Evolutionary conservation across 2,113 vertebrate species (phyloP), one percentile per base, ranked within the genome.

Genomic region (Notiomystis cincta): DNA sequence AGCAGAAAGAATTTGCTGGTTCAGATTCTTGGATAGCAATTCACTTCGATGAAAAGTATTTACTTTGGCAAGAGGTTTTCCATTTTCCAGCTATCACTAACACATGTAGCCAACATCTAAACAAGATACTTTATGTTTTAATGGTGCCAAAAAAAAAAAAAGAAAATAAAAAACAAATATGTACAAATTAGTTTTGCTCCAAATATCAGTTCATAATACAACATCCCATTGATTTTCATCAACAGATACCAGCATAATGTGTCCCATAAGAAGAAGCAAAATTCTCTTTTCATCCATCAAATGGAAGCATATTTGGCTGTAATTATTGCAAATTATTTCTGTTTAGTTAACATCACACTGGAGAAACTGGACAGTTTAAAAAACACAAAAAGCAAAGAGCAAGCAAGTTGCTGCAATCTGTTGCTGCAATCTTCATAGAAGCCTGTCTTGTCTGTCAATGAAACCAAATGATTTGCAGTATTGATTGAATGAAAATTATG

Each of bases 1-100:
- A 93, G 75, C 57, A 88, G 50, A 91, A 87, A 89, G 50, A 51
- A 71, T 91, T 72, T 81, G 70, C 77, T 92, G 54, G 61, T 93
- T 75, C 92, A 90, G 89, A 89, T 83, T 94, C 90, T 76, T 80
- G 95, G 86, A 88, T 66, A 80, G 87, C 50, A 73, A 67, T 58
- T 73, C 71, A 82, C 48, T 96, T 91, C 10, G 37, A 91, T 77
- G 81, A 82, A 80, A 93, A 90, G 80, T 86, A 53, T 95, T 96
- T 93, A 85, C 33, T 27, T 96, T 95, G 92, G 94, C 72, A 91
- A 89, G 72, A 75, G 13, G 7, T 87, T 96, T 86, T 66, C 7
- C 1, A 1, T 87, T 91, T 89, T 94, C 65, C 48, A 79, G 0
- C 71, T 87, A 67, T 90, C 71, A 31, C 44, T 77, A 80, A 57